A percentile compares a stretch with the other conserved stretches of the same genome.
Evolutionary conservation across 2,113 vertebrate species (phyloP).

Genomic region (Oryzias javanicus): DNA sequence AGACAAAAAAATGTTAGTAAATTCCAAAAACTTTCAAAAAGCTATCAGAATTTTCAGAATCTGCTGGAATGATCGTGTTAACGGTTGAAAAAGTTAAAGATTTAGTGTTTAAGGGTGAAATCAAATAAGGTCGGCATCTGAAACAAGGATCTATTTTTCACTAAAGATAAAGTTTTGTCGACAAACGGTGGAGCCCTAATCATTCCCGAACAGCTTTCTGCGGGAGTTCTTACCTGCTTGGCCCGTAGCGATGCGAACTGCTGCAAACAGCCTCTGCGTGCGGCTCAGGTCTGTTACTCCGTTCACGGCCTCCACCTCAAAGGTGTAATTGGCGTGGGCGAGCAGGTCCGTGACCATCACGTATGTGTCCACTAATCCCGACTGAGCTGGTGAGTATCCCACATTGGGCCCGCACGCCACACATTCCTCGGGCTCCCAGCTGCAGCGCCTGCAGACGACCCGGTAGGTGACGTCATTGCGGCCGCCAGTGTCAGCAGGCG

Average conservation of each 20-base stretch:
- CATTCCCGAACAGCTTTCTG: neutral
- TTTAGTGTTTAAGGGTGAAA: too few relatives aligned
- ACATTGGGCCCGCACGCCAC: conserved; percentile 91
- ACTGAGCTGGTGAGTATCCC: conserved; percentile 90
- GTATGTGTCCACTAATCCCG: conserved; percentile 91
- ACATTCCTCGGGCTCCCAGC: conserved; percentile 97
- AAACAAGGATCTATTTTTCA: too few relatives aligned
- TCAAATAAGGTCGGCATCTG: too few relatives aligned
- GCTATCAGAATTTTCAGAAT: too few relatives aligned
- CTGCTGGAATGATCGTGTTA: too few relatives aligned
- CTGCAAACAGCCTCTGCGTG: conserved; percentile 95
- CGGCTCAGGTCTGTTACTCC: conserved; percentile 96
- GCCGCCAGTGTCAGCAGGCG: conserved; percentile 91
- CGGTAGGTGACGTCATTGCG: conserved; percentile 96
- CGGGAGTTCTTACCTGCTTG: conserved; percentile 89
- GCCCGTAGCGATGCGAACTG: conserved; percentile 94
- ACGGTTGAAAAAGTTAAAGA: too few relatives aligned
- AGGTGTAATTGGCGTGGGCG: conserved; percentile 97
- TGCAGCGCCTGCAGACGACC: conserved; percentile 90
- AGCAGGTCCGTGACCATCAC: conserved; percentile 91
- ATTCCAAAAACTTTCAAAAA: too few relatives aligned
- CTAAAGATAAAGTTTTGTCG: too few relatives aligned
- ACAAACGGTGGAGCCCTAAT: too few relatives aligned
- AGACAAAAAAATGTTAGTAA: too few relatives aligned
- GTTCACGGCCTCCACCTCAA: conserved; percentile 98